These are phyloP conservation scores for Stigmatopora argus DNA, from an alignment of 2,113 vertebrate genomes.

Conservation along the genomic window DNA sequence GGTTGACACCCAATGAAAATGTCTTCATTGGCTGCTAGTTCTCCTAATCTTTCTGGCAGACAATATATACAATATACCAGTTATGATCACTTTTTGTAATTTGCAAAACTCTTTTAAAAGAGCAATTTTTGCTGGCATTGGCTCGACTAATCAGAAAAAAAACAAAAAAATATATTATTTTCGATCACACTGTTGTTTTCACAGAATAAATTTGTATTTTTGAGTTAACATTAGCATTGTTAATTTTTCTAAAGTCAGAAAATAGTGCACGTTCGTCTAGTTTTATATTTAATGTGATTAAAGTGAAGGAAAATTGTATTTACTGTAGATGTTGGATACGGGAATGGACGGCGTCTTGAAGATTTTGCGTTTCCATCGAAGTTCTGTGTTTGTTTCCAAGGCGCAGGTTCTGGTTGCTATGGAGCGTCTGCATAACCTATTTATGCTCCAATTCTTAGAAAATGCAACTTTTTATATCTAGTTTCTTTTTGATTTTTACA, in stretches of 20 bases:
- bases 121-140: too few relatives aligned
- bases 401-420: constrained; percentile 39
- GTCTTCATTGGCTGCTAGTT: too few relatives aligned
- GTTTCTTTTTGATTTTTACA: too few relatives aligned
- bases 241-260: background rate
- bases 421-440: background rate
- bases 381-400: constrained; percentile 46
- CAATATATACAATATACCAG: too few relatives aligned
- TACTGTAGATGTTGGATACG: constrained; percentile 42
- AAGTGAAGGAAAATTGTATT: background rate
- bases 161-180: too few relatives aligned
- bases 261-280: background rate
- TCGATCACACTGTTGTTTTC: too few relatives aligned
- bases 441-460: background rate
- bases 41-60: too few relatives aligned
- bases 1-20: too few relatives aligned
- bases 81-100: too few relatives aligned
- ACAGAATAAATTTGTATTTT: too few relatives aligned
- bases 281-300: background rate
- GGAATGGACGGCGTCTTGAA: background rate
- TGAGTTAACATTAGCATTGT: background rate
- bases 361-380: constrained; percentile 5
- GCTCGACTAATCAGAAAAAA: too few relatives aligned
- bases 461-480: background rate
- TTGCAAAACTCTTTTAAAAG: too few relatives aligned